Conservation (phyloP, 1,140 invertebrate species). For the Planococcus citri region DNA sequence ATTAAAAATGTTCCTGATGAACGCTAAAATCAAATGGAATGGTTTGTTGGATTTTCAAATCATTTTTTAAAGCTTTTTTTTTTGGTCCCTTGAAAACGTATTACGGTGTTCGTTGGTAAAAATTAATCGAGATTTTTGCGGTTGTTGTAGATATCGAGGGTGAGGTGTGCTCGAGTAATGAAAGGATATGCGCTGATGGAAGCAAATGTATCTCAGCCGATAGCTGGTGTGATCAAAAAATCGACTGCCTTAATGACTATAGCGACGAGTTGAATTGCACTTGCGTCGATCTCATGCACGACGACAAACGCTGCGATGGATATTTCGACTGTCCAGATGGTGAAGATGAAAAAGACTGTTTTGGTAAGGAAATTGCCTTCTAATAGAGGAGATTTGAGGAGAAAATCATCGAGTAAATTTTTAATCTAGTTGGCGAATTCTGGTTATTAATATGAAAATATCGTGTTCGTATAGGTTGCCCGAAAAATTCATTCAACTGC, state of each 20-base stretch:
- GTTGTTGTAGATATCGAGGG: too few species aligned
- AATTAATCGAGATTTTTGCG: too few species aligned
- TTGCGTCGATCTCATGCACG: conserved; percentile 50
- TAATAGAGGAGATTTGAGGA: neutral
- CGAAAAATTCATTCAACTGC: conserved; percentile 48
- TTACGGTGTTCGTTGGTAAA: too few species aligned
- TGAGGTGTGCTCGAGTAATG: too few species aligned
- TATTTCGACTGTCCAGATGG: conserved; percentile 55
- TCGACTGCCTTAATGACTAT: conserved; percentile 60
- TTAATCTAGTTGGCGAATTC: too few species aligned
- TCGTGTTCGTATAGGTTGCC: conserved; percentile 56
- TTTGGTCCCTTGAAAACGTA: too few species aligned
- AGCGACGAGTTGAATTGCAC: conserved; percentile 67
- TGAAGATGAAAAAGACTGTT: conserved; percentile 65
- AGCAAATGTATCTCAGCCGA: conserved; percentile 23
- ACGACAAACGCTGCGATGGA: conserved; percentile 59
- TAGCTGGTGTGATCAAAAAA: conserved; percentile 56
- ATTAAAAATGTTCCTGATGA: too few species aligned
- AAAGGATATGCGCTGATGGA: neutral
- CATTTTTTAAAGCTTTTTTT: too few species aligned
- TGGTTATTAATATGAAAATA: too few species aligned
- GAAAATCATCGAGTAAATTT: too few species aligned
- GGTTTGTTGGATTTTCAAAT: too few species aligned
- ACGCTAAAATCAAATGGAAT: too few species aligned
- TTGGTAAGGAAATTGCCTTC: conserved; percentile 37